A percentile compares a stretch with the other conserved stretches of the same genome.
phyloP scores from a whole-genome alignment of 2,797 vertebrate species.

The Lutjanus argentimaculatus region DNA sequence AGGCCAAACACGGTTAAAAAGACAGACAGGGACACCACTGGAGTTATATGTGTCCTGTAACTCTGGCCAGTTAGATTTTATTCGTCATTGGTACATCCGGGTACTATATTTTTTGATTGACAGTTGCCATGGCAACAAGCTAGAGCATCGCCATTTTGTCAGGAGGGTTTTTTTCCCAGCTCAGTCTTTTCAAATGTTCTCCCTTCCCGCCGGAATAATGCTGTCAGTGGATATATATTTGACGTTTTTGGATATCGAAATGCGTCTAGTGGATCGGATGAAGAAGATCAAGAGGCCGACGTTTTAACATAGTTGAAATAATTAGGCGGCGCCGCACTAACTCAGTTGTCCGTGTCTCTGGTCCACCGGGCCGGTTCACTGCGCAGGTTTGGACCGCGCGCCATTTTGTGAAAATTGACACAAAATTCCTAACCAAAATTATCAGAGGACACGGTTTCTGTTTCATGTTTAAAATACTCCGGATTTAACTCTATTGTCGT shows the following conservation, averaged over 20 bases:
- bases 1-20: slow-evolving; percentile 47
- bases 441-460: slow-evolving; percentile 82
- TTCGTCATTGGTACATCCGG: slow-evolving; percentile 89
- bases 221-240: slow-evolving; percentile 84
- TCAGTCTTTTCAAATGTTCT: slow-evolving; percentile 89
- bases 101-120: slow-evolving; percentile 86
- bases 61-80: slow-evolving; percentile 78
- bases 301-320: slow-evolving; percentile 76
- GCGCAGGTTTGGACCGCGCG: slow-evolving; percentile 98
- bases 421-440: slow-evolving; percentile 87
- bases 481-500: slow-evolving; percentile 45
- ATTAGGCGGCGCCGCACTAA: slow-evolving; percentile 85
- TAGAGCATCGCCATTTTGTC: slow-evolving; percentile 91
- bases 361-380: slow-evolving; percentile 93
- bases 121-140: slow-evolving; percentile 90
- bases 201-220: slow-evolving; percentile 90
- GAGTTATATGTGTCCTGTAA: slow-evolving; percentile 68
- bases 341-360: slow-evolving; percentile 87
- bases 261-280: slow-evolving; percentile 77
- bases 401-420: slow-evolving; percentile 98
- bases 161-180: slow-evolving; percentile 85
- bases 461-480: slow-evolving; percentile 59
- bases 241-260: slow-evolving; percentile 81
- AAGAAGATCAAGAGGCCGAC: slow-evolving; percentile 77
- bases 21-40: slow-evolving; percentile 38